These are phyloP conservation scores for Heteractis magnifica DNA, from an alignment of 92 coral and sea anemone genomes.

Conservation along the genomic window DNA sequence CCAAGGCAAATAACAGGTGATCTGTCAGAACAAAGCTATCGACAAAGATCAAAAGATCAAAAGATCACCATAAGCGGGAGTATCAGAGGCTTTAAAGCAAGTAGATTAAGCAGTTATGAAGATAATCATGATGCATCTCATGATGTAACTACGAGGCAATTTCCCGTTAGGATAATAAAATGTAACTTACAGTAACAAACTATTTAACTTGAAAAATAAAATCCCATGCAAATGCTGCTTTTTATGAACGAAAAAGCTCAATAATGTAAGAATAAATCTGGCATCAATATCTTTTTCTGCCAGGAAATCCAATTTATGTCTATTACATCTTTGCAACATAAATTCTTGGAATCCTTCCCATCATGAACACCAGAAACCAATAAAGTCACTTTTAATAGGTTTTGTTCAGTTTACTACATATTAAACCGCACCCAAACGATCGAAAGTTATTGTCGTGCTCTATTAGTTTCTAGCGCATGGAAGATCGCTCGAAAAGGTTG, in stretches of 20 bases:
- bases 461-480: background rate
- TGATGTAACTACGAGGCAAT: background rate
- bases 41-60: conserved; percentile 46
- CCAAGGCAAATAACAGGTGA: conserved; percentile 14
- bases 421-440: background rate
- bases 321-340: too few species aligned
- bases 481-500: background rate
- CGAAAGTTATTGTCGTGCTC: background rate
- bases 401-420: background rate
- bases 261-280: too few species aligned
- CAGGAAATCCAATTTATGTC: too few species aligned
- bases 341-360: background rate
- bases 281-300: too few species aligned
- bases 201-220: too few species aligned
- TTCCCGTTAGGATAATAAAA: too few species aligned
- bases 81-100: background rate
- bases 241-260: too few species aligned
- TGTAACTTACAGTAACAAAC: too few species aligned
- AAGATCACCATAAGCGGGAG: conserved; percentile 26
- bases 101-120: background rate
- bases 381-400: background rate
- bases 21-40: conserved; percentile 15
- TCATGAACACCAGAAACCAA: background rate
- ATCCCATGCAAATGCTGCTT: too few species aligned
- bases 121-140: background rate